Evolutionary conservation across 2,797 vertebrate species (phyloP), one percentile per base, ranked within the genome.

Genomic region (Harpagifer antarcticus): DNA sequence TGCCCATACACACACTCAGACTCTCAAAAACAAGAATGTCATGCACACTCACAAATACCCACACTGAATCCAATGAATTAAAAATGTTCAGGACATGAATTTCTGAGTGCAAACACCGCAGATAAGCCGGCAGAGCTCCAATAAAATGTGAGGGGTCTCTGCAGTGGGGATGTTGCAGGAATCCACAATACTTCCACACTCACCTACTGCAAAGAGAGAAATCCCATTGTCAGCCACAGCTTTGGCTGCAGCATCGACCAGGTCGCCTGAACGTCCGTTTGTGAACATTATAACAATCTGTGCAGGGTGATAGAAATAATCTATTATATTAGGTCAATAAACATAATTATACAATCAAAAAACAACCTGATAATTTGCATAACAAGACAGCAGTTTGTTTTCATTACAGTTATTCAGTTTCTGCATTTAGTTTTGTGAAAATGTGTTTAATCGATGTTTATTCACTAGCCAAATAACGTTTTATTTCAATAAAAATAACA

Each of bases 131-230:
- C 52, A 69, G 77, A 70, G 82, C 63, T 43, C 0, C 15, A 83
- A 87, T 87, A 77, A 84, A 85, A 90, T 89, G 75, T 62, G 61
- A 78, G 17, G 40, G 50, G 67, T 37, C 43, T 20, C 86, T 80
- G 87, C 86, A 89, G 87, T 71, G 83, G 70, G 72, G 82, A 82
- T 78, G 86, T 67, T 58, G 55, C 68, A 54, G 68, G 82, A 91
- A 92, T 91, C 79, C 79, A 80, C 70, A 85, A 89, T 82, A 68
- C 76, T 53, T 82, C 53, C 31, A 68, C 64, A 91, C 96, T 9
- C 92, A 98, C 97, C 97, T 55, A 98, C 92, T 81, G 96, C 95
- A 89, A 94, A 98, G 48, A 97, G 89, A 0, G 96, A 96, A 68
- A 97, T 96, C 0, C 96, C 97, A 10, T n/a, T 72, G 72, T 97